Evolutionary conservation across 1,140 invertebrate species (phyloP).

Genomic region (Elysia chlorotica): DNA sequence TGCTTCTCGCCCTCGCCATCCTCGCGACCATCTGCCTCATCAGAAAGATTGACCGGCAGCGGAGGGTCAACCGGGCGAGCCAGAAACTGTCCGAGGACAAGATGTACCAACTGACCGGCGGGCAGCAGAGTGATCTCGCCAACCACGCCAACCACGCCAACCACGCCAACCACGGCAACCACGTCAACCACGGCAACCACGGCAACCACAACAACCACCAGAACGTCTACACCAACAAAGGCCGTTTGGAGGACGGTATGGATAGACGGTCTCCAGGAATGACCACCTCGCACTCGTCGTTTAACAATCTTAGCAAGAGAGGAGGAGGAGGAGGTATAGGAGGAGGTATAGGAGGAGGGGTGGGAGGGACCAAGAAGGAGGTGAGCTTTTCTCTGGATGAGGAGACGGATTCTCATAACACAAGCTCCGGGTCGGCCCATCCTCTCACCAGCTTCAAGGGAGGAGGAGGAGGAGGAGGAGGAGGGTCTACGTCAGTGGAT

Average conservation of each 20-base stretch:
- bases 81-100: constrained; percentile 23
- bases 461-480: no score
- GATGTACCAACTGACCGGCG: constrained; percentile 29
- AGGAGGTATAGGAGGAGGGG: no score
- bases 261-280: no score
- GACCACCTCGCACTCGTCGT: no score
- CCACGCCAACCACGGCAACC: no score
- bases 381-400: constrained; percentile 32
- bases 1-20: constrained; percentile 26
- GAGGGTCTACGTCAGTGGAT: no score
- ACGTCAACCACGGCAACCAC: no score
- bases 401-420: constrained; percentile 21
- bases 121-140: no score
- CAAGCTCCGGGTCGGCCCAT: constrained; percentile 16
- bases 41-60: constrained; percentile 23
- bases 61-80: constrained; percentile 9
- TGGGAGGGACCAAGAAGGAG: constrained; percentile 30
- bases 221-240: constrained; percentile 22
- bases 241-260: background rate
- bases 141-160: no score
- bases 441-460: constrained; percentile 20
- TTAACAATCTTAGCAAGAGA: constrained; percentile 11
- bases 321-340: no score
- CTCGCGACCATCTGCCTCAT: constrained; percentile 29
- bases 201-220: constrained; percentile 24